phyloP scores from a whole-genome alignment of 23 tunicate species.

The Aplidium turbinatum region DNA sequence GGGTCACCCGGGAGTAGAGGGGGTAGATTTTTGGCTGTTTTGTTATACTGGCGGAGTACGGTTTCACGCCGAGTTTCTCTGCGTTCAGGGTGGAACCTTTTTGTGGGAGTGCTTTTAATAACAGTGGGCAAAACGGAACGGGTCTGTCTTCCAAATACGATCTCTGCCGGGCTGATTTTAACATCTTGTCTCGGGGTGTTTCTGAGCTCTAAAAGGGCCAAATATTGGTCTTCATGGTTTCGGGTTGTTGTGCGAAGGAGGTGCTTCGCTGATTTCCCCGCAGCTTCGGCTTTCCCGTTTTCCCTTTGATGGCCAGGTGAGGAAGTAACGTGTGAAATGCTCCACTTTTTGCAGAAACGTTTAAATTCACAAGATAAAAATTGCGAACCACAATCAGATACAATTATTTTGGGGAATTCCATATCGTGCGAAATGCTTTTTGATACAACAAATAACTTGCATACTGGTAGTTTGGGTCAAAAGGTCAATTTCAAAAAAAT shows the following conservation, averaged over 20 bases:
- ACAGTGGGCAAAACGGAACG: slow-evolving; percentile 11
- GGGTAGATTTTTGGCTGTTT: slow-evolving; percentile 1
- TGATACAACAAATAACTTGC: slow-evolving; percentile 14
- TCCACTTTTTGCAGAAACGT: slow-evolving; percentile 1
- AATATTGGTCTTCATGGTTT: slow-evolving; percentile 22
- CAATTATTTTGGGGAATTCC: slow-evolving; percentile 26
- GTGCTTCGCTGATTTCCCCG: slow-evolving; percentile 2
- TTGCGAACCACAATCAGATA: slow-evolving; percentile 20
- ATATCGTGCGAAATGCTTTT: slow-evolving; percentile 24
- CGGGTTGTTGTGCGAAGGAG: not conserved
- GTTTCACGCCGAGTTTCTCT: not conserved
- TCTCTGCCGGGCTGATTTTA: slow-evolving; percentile 7
- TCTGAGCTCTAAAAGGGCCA: slow-evolving; percentile 28
- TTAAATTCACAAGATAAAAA: slow-evolving; percentile 26
- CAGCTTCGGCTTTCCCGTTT: slow-evolving; percentile 35
- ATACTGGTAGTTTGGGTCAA: not conserved
- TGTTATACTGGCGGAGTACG: not conserved
- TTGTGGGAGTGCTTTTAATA: not conserved
- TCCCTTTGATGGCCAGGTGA: slow-evolving; percentile 30
- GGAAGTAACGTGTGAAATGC: slow-evolving; percentile 24
- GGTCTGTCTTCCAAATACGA: slow-evolving; percentile 11
- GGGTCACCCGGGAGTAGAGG: not conserved
- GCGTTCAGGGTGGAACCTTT: not conserved
- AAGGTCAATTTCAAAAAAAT: slow-evolving; percentile 29
- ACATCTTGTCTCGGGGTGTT: slow-evolving; percentile 34